Evolutionary conservation across 2,113 vertebrate species (phyloP).

Genomic region (Phyllostomus discolor): DNA sequence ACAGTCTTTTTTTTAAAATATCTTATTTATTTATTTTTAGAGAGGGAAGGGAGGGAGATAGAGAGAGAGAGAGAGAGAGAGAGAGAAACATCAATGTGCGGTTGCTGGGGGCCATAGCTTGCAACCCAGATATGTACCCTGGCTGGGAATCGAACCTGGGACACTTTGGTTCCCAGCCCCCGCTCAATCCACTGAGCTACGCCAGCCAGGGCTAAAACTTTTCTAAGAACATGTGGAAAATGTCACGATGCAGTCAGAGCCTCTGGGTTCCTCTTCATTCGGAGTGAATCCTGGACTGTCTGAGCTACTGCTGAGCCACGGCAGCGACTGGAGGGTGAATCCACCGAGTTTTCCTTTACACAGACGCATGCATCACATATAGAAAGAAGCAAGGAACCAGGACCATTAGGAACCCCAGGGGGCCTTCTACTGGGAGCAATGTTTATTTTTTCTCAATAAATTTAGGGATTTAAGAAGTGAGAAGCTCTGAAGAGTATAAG

Average conservation of each 20-base stretch:
- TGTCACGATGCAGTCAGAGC: neutral
- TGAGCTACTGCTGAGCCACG: neutral
- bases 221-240: neutral
- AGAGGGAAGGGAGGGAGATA: too few relatives aligned
- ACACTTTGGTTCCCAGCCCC: too few relatives aligned
- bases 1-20: too few relatives aligned
- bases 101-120: too few relatives aligned
- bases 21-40: too few relatives aligned
- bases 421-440: neutral
- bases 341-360: neutral
- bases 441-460: neutral
- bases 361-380: accelerated
- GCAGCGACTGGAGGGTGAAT: neutral
- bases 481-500: neutral
- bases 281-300: neutral
- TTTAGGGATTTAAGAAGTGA: neutral
- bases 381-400: neutral
- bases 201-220: too few relatives aligned
- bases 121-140: too few relatives aligned
- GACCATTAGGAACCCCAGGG: neutral
- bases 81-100: too few relatives aligned
- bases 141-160: too few relatives aligned
- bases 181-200: too few relatives aligned
- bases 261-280: neutral
- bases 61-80: too few relatives aligned